These are phyloP conservation scores for Vulpes vulpes DNA, from an alignment of 2,113 vertebrate species.

Conservation along the genomic window DNA sequence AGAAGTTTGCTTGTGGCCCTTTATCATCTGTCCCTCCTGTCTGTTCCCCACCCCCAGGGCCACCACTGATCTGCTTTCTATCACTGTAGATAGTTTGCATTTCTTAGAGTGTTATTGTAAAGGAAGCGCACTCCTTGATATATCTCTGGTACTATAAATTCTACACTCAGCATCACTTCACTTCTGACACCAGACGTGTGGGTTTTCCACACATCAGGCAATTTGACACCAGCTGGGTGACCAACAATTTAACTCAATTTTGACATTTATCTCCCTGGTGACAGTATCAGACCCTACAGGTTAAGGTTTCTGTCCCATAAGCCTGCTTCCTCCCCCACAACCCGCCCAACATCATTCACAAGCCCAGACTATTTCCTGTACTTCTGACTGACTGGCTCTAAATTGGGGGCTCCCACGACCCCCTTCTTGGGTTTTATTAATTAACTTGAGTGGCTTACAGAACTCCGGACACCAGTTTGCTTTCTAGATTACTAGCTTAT, in stretches of 20 bases:
- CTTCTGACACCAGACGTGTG: not conserved
- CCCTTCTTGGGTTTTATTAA: not conserved
- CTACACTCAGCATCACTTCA: not conserved
- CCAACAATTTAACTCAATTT: not conserved
- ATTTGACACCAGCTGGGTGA: not conserved
- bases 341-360: not conserved
- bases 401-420: not conserved
- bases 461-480: not conserved
- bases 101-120: not conserved
- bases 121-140: not conserved
- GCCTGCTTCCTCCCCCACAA: too few relatives aligned
- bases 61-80: not conserved
- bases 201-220: not conserved
- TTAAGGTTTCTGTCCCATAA: not conserved
- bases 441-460: not conserved
- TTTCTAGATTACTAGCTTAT: not conserved
- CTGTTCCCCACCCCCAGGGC: not conserved
- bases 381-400: not conserved
- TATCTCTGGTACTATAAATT: not conserved
- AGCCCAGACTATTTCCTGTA: not conserved
- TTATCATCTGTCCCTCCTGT: not conserved
- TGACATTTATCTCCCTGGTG: not conserved
- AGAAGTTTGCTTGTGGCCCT: not conserved
- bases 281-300: not conserved
- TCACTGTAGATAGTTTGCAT: not conserved